These are phyloP conservation scores for Tinea trinotella DNA, from an alignment of 2,888 invertebrate species.

Conservation along the genomic window DNA sequence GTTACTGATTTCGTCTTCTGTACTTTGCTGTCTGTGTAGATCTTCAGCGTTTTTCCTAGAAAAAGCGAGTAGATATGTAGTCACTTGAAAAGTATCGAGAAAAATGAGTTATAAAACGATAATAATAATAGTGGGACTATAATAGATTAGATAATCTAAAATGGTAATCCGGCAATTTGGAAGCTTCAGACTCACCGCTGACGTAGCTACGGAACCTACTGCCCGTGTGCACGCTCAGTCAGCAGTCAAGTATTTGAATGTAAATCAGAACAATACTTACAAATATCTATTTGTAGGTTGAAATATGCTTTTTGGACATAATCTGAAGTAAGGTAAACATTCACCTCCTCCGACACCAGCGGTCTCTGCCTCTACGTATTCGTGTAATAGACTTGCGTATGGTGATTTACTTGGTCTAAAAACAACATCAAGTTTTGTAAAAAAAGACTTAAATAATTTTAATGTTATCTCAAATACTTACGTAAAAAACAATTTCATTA, in stretches of 20 bases:
- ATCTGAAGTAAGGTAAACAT: constrained; percentile 88
- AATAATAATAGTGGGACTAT: too few relatives aligned
- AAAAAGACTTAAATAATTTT: too few relatives aligned
- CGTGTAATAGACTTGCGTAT: constrained; percentile 78
- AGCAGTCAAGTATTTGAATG: too few relatives aligned
- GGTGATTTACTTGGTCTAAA: constrained; percentile 86
- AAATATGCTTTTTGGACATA: constrained; percentile 87
- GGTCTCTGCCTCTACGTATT: constrained; percentile 86
- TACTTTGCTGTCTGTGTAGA: constrained; percentile 47
- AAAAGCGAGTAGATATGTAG: too few relatives aligned
- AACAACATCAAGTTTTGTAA: constrained; percentile 20
- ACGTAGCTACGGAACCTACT: too few relatives aligned
- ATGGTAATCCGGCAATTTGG: too few relatives aligned
- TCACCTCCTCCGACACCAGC: constrained; percentile 83
- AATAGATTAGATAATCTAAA: too few relatives aligned
- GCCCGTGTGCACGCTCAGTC: too few relatives aligned
- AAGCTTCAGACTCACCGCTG: too few relatives aligned
- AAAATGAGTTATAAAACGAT: too few relatives aligned
- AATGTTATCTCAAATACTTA: constrained; percentile 57
- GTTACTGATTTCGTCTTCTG: constrained; percentile 39
- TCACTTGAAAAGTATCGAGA: too few relatives aligned
- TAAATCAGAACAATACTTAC: constrained; percentile 51
- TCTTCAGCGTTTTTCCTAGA: constrained; percentile 62
- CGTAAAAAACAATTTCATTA: constrained; percentile 87
- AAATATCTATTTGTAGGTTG: constrained; percentile 61